Evolutionary conservation across 2,113 vertebrate species (phyloP).

Genomic region (Protomyctophum bolini): DNA sequence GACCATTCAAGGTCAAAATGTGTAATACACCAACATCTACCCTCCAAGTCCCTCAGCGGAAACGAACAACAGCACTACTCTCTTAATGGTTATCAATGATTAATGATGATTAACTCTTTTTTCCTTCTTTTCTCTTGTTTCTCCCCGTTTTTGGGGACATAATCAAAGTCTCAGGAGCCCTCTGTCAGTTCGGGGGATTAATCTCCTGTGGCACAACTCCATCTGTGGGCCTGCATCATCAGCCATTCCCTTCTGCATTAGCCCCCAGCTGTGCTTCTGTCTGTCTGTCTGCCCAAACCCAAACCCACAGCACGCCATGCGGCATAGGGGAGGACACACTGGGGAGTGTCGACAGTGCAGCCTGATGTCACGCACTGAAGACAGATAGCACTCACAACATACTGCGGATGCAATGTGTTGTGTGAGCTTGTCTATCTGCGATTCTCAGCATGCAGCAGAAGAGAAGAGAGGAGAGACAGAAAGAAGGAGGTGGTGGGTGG

Average conservation of each 20-base stretch:
- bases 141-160: constrained; percentile 41
- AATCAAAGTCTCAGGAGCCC: constrained; percentile 73
- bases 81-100: constrained; percentile 68
- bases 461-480: constrained; percentile 1
- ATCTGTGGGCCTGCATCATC: constrained; percentile 75
- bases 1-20: constrained; percentile 5
- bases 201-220: constrained; percentile 82
- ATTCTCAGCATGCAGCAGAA: neutral
- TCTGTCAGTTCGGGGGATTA: constrained; percentile 78
- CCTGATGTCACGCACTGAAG: neutral
- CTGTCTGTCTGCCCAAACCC: constrained; percentile 55
- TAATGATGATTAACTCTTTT: constrained; percentile 42
- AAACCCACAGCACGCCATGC: neutral
- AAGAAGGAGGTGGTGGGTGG: neutral
- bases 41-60: constrained; percentile 17
- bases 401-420: too few species aligned
- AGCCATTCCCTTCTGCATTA: constrained; percentile 79
- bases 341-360: constrained; percentile 15
- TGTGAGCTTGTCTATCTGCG: too few species aligned
- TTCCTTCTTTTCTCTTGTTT: constrained; percentile 45
- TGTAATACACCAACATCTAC: neutral
- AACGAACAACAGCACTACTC: constrained; percentile 33
- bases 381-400: neutral
- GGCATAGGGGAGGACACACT: constrained; percentile 19
- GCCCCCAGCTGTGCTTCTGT: constrained; percentile 72